Percentiles rank a stretch among this genome's conserved stretches.
phyloP scores from a whole-genome alignment of 1,140 invertebrate species.

The Oppia nitens region DNA sequence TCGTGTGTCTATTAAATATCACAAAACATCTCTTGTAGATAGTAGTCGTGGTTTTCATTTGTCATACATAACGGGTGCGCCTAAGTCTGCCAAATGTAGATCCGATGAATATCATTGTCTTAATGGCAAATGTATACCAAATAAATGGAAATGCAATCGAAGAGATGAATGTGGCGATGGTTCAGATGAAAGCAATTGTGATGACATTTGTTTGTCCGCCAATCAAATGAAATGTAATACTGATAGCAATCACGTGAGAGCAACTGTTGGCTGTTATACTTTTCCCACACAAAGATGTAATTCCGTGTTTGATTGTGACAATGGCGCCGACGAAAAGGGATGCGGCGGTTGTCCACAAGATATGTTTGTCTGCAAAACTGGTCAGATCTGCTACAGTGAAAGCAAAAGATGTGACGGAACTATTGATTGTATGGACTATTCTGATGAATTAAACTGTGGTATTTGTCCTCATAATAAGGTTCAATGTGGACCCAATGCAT shows the following conservation, averaged over 20 bases:
- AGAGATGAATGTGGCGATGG: conserved; percentile 14
- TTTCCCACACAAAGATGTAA: conserved; percentile 16
- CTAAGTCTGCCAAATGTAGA: neutral
- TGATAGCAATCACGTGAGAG: conserved; percentile 9
- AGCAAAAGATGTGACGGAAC: conserved; percentile 60
- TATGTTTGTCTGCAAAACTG: conserved; percentile 53
- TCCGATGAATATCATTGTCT: conserved; percentile 10
- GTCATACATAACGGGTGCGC: conserved; percentile 13
- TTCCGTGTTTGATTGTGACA: conserved; percentile 17
- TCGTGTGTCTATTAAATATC: conserved; percentile 17
- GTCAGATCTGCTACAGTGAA: conserved; percentile 49
- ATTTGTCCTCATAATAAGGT: conserved; percentile 16
- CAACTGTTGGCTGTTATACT: conserved; percentile 1
- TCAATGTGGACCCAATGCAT: conserved; percentile 12
- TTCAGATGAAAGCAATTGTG: conserved; percentile 17
- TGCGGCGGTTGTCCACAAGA: conserved; percentile 39
- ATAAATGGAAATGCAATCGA: conserved; percentile 14
- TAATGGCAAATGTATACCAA: conserved; percentile 16
- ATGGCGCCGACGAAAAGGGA: conserved; percentile 19
- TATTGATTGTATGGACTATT: conserved; percentile 62
- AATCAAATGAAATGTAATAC: conserved; percentile 16
- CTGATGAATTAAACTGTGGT: conserved; percentile 44
- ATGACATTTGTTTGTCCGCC: neutral
- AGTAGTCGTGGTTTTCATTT: conserved; percentile 16
- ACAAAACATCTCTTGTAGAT: neutral